Conservation (phyloP, 2,797 vertebrate genomes). For the Merluccius polli region DNA sequence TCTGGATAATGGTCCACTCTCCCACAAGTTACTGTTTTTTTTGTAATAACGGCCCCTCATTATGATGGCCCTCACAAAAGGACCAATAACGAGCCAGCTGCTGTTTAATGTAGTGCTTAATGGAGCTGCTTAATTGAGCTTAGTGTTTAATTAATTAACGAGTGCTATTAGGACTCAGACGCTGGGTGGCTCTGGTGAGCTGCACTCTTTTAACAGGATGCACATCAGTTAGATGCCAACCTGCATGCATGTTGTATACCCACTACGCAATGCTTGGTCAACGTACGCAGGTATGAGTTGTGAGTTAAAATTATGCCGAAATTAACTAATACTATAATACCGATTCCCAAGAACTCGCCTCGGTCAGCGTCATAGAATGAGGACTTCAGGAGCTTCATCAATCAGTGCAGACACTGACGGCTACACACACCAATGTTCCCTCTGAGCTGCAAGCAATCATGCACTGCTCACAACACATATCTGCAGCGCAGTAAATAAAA, state of each 20-base stretch:
- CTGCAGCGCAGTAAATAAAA: no score
- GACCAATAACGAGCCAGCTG: conserved; percentile 69
- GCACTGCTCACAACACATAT: no score
- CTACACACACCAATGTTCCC: no score
- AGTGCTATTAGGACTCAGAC: conserved; percentile 64
- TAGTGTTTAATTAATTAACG: conserved; percentile 76
- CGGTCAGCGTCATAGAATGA: background rate
- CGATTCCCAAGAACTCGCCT: no score
- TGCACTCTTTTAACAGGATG: conserved; percentile 36
- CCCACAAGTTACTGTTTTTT: conserved; percentile 50
- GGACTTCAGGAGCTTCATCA: no score
- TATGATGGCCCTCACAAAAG: conserved; percentile 67
- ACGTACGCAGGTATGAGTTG: background rate
- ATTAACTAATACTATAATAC: no score
- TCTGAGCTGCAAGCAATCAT: no score
- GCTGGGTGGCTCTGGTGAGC: conserved; percentile 36
- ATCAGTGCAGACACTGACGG: no score
- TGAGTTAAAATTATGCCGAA: background rate
- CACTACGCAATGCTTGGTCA: background rate
- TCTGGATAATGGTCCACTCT: background rate
- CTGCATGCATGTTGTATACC: background rate
- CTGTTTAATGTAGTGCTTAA: conserved; percentile 77
- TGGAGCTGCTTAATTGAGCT: conserved; percentile 74
- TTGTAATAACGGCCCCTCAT: conserved; percentile 67
- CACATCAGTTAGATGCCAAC: conserved; percentile 21